Evolutionary conservation across 2,888 invertebrate genomes (phyloP), one percentile per base, ranked within the genome.

Genomic region (Agrenia bidenticulata): DNA sequence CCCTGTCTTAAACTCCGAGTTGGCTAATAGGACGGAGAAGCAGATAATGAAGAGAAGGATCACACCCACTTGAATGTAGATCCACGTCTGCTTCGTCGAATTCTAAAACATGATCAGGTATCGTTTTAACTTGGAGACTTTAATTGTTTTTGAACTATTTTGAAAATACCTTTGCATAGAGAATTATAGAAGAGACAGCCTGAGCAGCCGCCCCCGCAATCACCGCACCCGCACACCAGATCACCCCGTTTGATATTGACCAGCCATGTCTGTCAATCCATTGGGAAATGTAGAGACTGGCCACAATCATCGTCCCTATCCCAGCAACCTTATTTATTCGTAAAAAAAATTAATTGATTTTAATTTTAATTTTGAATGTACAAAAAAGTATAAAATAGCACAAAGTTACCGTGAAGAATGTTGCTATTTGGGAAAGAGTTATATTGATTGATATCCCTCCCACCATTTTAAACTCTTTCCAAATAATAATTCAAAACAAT

Each of bases 131-230:
- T 32, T 11, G 4, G n/a, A n/a, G n/a, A n/a, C n/a, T n/a, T n/a
- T n/a, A n/a, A n/a, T n/a, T n/a, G n/a, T 32, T 32, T 32, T 32
- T 32, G 32, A 32, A 32, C 32, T 32, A n/a, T n/a, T 32, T 32
- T 32, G 32, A 32, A 32, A 41, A 15, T 54, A 64, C 64, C 54
- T 64, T 64, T 26, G 59, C 58, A 45, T 64, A 64, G 1, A 64
- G 19, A 39, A 59, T 26, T 7, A 64, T 9, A 4, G 54, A 50
- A 2, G 57, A 24, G 23, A 59, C 15, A 2, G 45, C 1, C 39
- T 64, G 59, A 37, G 45, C 41, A 15, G 55, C 59, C 26, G 58
- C 64, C 11, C 27, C 64, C 53, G 42, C 19, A 7, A 64, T 41
- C 1, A 51, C 23, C 5, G 58, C 53, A 1, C 54, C 7, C 5